A percentile compares a stretch with the other conserved stretches of the same genome.
Conservation (phyloP, 2,888 invertebrate genomes). For the Cheilosia vernalis region DNA sequence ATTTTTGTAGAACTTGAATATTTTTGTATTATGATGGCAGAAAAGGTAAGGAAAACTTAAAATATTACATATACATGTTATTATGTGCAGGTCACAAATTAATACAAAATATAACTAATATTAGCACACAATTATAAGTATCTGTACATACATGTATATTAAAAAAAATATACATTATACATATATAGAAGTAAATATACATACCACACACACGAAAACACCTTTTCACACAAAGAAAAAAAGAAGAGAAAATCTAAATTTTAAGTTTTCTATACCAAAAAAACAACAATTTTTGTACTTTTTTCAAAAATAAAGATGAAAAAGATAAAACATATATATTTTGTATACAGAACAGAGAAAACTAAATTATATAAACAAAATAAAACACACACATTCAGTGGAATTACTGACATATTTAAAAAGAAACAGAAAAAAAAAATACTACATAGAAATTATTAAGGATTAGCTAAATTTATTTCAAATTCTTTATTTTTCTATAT, state of each 20-base stretch:
- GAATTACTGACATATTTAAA: slow-evolving; percentile 31
- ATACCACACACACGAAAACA: slow-evolving; percentile 61
- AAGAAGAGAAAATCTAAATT: slow-evolving; percentile 52
- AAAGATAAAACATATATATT: slow-evolving; percentile 73
- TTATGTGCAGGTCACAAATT: slow-evolving; percentile 67
- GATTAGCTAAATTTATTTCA: slow-evolving; percentile 9
- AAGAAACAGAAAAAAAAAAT: slow-evolving; percentile 4
- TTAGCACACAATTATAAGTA: slow-evolving; percentile 53
- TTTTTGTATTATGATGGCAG: slow-evolving; percentile 53
- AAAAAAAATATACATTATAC: slow-evolving; percentile 16
- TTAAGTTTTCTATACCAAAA: slow-evolving; percentile 74
- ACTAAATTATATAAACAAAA: slow-evolving; percentile 49
- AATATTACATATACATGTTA: slow-evolving; percentile 23
- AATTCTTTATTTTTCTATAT: slow-evolving; percentile 37
- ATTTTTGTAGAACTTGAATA: slow-evolving; percentile 51
- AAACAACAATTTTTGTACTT: slow-evolving; percentile 72
- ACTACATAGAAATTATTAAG: slow-evolving; percentile 6
- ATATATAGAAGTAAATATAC: slow-evolving; percentile 16
- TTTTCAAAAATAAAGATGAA: slow-evolving; percentile 56
- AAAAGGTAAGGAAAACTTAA: slow-evolving; percentile 4
- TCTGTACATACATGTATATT: slow-evolving; percentile 50
- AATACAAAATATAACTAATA: slow-evolving; percentile 39
- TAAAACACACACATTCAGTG: slow-evolving; percentile 43
- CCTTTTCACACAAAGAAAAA: slow-evolving; percentile 52
- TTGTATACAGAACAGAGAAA: slow-evolving; percentile 72